Base-by-base conservation (phyloP, 2,888 invertebrate species). In the Zygaena filipendulae region DNA sequence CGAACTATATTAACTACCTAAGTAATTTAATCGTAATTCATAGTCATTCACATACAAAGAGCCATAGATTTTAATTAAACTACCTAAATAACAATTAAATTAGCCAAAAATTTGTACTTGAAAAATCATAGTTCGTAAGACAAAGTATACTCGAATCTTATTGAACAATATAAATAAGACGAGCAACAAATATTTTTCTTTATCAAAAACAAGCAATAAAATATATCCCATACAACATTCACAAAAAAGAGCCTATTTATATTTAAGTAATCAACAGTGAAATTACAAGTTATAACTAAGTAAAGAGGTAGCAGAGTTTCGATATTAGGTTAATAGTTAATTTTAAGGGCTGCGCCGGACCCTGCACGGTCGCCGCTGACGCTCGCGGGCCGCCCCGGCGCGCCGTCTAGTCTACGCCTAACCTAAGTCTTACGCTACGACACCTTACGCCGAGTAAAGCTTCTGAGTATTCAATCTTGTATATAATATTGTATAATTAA, bases 401-500 rank as follows among this genome's bases (percentile, higher is more conserved):
- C 68, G 59, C 59, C 53, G 49, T 39, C 39, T 42, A 49, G 38
- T 45, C 52, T 60, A 64, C 22, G 31, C 37, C 54, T 68, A 69
- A 40, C 45, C 58, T 70, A 71, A 16, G 32, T 35, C 53, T 55
- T 70, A 71, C 27, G 36, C 59, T 68, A 72, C 39, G 47, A 68
- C 64, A 72, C 75, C 75, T 75, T 74, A 77, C 75, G n/a, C 63
- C 71, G 57, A 74, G 75, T 77, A 75, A 77, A 79, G 77, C 77
- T 77, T 77, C 68, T 79, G 77, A 79, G 77, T 79, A 79, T 79
- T 79, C 49, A 62, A 68, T 75, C 67, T 62, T 74, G 71, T 74
- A 69, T 75, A 74, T 70, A 70, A 71, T 61, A 70, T 70, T 79
- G 77, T 79, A 79, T 77, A 77, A 77, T 79, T 79, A 75, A 75